Base-by-base conservation (phyloP, 2,113 vertebrate genomes). In the Plecturocebus donacophilus region DNA sequence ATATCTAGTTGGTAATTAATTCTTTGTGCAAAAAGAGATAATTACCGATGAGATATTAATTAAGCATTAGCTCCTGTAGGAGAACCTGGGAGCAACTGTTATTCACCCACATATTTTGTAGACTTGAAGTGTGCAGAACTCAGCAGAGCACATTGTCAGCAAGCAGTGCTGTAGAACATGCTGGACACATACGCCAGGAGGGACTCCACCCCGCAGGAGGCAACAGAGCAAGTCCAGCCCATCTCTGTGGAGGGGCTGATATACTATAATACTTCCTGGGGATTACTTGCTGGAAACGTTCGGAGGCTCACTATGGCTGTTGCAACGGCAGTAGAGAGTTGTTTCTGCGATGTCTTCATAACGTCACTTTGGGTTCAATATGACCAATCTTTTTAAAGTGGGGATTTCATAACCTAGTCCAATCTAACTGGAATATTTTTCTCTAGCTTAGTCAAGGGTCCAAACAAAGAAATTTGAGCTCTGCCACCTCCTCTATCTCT, bases 231-330 rank as follows among this genome's bases (percentile, higher is more conserved):
- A 17, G 8, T 5, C 6, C 23, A 73, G 40, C 8, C 6, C 9
- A 9, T 32, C 23, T 58, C 20, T 11, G 19, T 12, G 7, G 76
- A 54, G 30, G 14, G 35, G 0, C 4, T 35, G 38, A 7, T 27
- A 8, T 61, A 52, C 42, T 56, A 64, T 32, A 14, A 64, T 32
- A 3, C 35, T 30, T 35, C 32, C 30, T 4, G 17, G 0, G 6
- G 5, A 32, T 54, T 5, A 54, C 76, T 54, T 25, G 0, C 0
- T 76, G 10, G 49, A 4, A 32, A 68, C 13, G 4, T 47, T 19
- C 23, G 27, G 40, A 54, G 49, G 7, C 30, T 8, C 35, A 32
- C 3, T 0, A 9, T 19, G 7, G 4, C 19, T 6, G 13, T 16
- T 32, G 27, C 4, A 5, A 71, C 30, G 27, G 10, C 19, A 80